Base-by-base conservation (phyloP, 2,797 vertebrate species). In the Hemibagrus guttatus region DNA sequence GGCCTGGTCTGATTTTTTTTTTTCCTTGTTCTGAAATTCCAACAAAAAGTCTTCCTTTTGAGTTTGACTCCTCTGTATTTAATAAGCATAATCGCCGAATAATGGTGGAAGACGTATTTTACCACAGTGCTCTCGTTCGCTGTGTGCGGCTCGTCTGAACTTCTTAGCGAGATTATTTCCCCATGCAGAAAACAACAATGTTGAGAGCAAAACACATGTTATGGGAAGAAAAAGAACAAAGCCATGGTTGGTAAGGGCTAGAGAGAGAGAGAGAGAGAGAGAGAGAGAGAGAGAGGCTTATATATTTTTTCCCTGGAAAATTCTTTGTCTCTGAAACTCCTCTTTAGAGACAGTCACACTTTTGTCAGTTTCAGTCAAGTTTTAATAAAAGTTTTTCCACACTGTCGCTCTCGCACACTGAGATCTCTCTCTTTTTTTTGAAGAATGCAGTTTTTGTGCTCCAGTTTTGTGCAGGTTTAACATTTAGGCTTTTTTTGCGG, bases 51-150 rank as follows among this genome's bases (percentile, higher is more conserved):
- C 61, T 66, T 68, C 46, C 88, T 91, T 94, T 94, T 94, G 93
- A 95, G 89, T 93, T 83, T 85, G 87, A 16, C 72, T 92, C 92
- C 92, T 95, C 94, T 96, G 94, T 94, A 94, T 93, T 91, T 93
- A 94, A 93, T 93, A 91, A 95, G 91, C 87, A 91, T 93, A 94
- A 95, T 94, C 91, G 89, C 91, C 66, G 90, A 94, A 94, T 95
- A 94, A 95, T 91, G 94, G 94, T 91, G 93, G 56, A 63, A 91
- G 92, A 94, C 92, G 85, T 90, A 93, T 92, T 93, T 87, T 88
- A 92, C 94, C 92, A 26, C 94, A 93, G 90, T 91, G 87, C 92
- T 93, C 91, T 92, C 93, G 89, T 94, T 92, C 93, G 92, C 91
- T 86, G 63, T 89, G 89, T 89, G 89, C 89, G 90, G 93, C 93